Evolutionary conservation across 2,888 invertebrate genomes (phyloP), one percentile per base, ranked within the genome.

Genomic region (Blomia tropicalis): DNA sequence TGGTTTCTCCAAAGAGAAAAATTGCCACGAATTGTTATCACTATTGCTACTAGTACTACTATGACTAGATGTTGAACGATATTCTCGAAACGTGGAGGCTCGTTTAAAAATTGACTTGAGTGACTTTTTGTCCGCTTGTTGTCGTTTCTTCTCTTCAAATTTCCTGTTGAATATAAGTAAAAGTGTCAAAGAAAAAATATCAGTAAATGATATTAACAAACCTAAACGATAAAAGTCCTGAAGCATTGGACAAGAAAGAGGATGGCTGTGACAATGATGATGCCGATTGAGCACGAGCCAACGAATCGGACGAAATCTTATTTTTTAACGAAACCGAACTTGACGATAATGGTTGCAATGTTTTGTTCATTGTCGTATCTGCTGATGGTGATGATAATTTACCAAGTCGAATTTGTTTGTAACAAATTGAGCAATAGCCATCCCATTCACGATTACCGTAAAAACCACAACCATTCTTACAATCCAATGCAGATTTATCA

Each of bases 391-490:
- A 47, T 11, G 51, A n/a, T 11, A 11, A 19, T 14, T 11, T 47
- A 7, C 51, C 51, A 27, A 11, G 62, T n/a, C 63, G 43, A 70
- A 82, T 81, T 70, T 89, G 86, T 59, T 90, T 81, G 75, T 89
- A 89, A 74, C 98, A 98, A 76, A 90, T 87, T 53, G 96, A 96
- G 75, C 98, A 98, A 74, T 90, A 91, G 2, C 95, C 95, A 73
- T 90, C 86, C 88, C 95, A 98, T 72, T 91, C 88, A 7, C 90
- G 87, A 75, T 95, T 96, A 27, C 98, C 98, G 74, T 85, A 99
- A 77, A 83, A 98, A 64, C 92, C 95, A 76, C 96, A 98, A 41
- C 91, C 89, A 77, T 85, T 87, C 73, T 84, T 84, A 76, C 95
- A 96, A 25, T 63, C 56, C 17, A 68, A 51, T 29, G 62, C 63